Percentiles rank a stretch among this genome's conserved stretches.
These are phyloP conservation scores for Listronotus oregonensis DNA, from an alignment of 1,140 invertebrate genomes.

Conservation along the genomic window DNA sequence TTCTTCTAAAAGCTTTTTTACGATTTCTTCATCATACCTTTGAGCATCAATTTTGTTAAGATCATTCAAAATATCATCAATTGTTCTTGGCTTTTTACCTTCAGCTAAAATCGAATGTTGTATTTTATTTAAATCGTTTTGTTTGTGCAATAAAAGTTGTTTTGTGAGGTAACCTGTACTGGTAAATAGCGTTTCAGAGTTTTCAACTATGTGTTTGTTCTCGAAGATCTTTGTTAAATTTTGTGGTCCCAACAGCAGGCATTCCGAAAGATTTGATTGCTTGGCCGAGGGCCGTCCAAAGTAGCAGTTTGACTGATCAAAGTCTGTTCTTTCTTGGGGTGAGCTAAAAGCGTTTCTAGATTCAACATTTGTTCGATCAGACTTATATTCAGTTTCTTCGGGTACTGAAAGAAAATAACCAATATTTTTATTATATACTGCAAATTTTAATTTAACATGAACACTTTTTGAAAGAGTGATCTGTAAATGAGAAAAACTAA, in stretches of 20 bases:
- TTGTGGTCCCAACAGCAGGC: constrained; percentile 51
- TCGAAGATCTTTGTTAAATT: constrained; percentile 55
- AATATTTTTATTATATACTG: not conserved
- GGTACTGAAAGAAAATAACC: constrained; percentile 47
- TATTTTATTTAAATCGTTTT: constrained; percentile 40
- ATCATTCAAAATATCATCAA: constrained; percentile 47
- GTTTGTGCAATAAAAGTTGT: constrained; percentile 34
- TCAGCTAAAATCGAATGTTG: constrained; percentile 47
- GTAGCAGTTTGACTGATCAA: constrained; percentile 25
- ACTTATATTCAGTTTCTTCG: constrained; percentile 46
- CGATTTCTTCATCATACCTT: constrained; percentile 42
- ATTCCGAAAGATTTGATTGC: constrained; percentile 48
- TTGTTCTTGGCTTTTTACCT: constrained; percentile 41
- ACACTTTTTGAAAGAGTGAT: too few relatives aligned
- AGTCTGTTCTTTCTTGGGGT: constrained; percentile 53
- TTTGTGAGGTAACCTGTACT: constrained; percentile 52
- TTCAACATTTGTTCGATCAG: constrained; percentile 25
- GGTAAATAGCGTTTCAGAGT: constrained; percentile 52
- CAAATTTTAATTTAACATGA: not conserved
- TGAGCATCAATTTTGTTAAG: constrained; percentile 41
- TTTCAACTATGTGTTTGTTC: constrained; percentile 53
- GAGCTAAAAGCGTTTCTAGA: constrained; percentile 54
- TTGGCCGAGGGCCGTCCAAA: constrained; percentile 48
- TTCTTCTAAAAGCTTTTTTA: constrained; percentile 49
- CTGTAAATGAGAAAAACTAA: too few relatives aligned